Percentiles rank a stretch among this genome's conserved stretches.
Evolutionary conservation across 35 echinoderm and acorn worm genomes (phyloP).

Genomic region (Diadema setosum): DNA sequence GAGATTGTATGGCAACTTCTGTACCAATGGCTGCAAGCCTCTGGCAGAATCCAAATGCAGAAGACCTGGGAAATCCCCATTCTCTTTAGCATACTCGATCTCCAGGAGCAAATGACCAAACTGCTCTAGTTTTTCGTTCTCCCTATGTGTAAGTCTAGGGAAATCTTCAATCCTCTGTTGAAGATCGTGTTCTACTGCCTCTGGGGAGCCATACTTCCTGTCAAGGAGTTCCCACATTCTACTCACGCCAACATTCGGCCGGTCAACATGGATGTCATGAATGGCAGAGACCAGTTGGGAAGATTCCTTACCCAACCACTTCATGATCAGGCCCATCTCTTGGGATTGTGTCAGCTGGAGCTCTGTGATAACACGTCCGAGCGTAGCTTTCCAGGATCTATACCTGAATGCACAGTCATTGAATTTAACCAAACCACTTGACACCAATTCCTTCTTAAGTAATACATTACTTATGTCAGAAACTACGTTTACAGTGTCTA

Average conservation of each 20-base stretch:
- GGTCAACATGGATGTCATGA: conserved; percentile 54
- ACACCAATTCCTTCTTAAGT: no score
- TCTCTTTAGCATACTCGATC: no score
- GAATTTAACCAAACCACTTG: no score
- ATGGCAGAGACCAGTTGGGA: conserved; percentile 13
- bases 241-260: conserved; percentile 30
- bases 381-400: no score
- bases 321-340: conserved; percentile 59
- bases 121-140: no score
- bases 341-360: conserved; percentile 21
- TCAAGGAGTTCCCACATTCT: conserved; percentile 49
- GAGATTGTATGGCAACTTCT: conserved; percentile 37
- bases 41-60: background rate
- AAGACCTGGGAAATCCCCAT: background rate
- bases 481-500: no score
- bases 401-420: no score
- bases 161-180: no score
- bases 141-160: no score
- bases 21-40: conserved; percentile 23
- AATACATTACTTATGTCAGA: no score
- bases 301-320: conserved; percentile 27
- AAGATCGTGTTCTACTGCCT: conserved; percentile 62
- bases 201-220: conserved; percentile 50
- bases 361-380: no score
- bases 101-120: no score